phyloP scores from a whole-genome alignment of 2,113 vertebrate species.

The Phalacrocorax brasilianus region DNA sequence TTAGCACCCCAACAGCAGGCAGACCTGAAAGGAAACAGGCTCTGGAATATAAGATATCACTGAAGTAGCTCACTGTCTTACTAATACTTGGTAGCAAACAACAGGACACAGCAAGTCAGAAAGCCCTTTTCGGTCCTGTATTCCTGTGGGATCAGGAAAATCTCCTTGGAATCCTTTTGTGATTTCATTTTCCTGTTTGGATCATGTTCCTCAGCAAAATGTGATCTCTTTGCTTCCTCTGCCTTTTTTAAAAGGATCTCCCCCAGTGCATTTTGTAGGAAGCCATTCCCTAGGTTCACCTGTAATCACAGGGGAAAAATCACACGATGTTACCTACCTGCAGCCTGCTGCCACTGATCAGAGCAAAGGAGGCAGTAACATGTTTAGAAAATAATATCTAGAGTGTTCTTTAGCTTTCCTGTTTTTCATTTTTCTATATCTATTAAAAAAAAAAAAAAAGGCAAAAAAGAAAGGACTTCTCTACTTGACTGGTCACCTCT shows the following conservation, averaged over 20 bases:
- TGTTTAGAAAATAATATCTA: background rate
- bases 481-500: background rate
- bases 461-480: background rate
- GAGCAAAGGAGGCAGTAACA: background rate
- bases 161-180: background rate
- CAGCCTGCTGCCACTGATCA: background rate
- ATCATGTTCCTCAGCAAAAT: background rate
- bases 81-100: background rate
- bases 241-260: background rate
- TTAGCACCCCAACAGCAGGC: background rate
- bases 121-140: background rate
- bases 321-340: background rate
- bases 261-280: background rate
- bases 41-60: background rate
- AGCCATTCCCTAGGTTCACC: background rate
- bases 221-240: background rate
- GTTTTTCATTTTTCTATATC: background rate
- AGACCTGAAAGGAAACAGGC: background rate
- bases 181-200: background rate
- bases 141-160: background rate
- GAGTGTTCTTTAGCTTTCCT: background rate
- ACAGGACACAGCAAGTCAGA: background rate
- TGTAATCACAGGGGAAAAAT: background rate
- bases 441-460: fast-evolving
- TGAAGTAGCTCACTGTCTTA: background rate